Conservation (phyloP, 2,113 vertebrate genomes). For the Pterocles burchelli region DNA sequence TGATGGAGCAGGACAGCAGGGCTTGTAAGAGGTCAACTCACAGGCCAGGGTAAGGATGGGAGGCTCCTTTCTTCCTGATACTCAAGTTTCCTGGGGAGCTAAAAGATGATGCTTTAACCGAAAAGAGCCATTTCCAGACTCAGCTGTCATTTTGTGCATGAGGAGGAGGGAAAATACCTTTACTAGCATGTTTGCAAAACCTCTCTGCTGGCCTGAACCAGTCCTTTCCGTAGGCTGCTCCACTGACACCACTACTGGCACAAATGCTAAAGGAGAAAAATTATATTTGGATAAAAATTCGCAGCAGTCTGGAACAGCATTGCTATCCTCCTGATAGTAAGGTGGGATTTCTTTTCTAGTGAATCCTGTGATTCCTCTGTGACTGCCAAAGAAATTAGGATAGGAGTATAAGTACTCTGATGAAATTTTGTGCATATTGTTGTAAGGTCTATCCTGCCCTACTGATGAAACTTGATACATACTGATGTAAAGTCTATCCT, state of each 20-base stretch:
- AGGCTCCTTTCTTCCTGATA: not conserved
- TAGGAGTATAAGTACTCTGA: not conserved
- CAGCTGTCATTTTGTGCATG: not conserved
- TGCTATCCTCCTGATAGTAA: not conserved
- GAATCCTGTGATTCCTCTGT: not conserved
- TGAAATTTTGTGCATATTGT: not conserved
- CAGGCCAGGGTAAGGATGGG: rapidly evolving
- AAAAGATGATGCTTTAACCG: not conserved
- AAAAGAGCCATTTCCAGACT: not conserved
- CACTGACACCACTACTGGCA: not conserved
- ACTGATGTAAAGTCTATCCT: not conserved
- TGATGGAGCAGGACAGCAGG: not conserved
- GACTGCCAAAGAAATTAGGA: not conserved
- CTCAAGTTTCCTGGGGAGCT: not conserved
- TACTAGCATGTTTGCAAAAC: not conserved
- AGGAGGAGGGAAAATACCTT: not conserved
- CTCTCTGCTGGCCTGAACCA: not conserved
- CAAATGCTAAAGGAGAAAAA: not conserved
- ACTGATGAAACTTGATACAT: not conserved
- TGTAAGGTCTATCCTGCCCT: not conserved
- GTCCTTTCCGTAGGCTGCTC: not conserved
- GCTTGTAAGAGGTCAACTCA: not conserved
- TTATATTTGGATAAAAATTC: not conserved
- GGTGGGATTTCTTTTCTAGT: not conserved
- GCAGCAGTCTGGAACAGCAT: not conserved